These are phyloP conservation scores for Montifringilla adamsi DNA, from an alignment of 2,113 vertebrate genomes.

Conservation along the genomic window DNA sequence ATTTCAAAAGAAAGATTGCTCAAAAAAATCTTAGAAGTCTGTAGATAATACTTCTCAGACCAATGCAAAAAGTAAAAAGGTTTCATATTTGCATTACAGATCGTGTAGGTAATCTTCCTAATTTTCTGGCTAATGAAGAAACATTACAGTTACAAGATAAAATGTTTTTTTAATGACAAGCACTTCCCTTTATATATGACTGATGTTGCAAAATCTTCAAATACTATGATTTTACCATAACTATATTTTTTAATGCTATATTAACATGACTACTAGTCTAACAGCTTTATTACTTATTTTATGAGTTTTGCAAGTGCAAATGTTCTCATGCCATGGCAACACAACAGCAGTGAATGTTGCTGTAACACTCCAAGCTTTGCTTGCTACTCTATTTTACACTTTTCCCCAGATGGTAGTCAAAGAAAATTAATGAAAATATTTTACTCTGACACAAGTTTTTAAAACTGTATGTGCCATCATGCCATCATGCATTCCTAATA, in stretches of 20 bases:
- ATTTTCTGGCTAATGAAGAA: slow-evolving; percentile 61
- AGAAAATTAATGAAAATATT: background rate
- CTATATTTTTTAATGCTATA: background rate
- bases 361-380: background rate
- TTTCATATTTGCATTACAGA: slow-evolving; percentile 54
- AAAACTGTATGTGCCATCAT: background rate
- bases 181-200: background rate
- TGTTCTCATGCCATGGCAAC: background rate
- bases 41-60: background rate
- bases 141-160: background rate
- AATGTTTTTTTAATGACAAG: background rate
- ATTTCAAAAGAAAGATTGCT: background rate
- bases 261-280: background rate
- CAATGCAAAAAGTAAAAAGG: background rate
- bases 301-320: background rate
- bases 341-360: background rate
- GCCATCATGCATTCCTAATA: background rate
- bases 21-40: background rate
- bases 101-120: slow-evolving; percentile 34
- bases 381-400: background rate
- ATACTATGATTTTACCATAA: background rate
- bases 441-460: background rate
- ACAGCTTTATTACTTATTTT: background rate
- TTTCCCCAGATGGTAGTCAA: background rate
- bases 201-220: background rate